A percentile compares a stretch with the other conserved stretches of the same genome.
Evolutionary conservation across 2,888 invertebrate genomes (phyloP).

Genomic region (Drosophila picticornis): DNA sequence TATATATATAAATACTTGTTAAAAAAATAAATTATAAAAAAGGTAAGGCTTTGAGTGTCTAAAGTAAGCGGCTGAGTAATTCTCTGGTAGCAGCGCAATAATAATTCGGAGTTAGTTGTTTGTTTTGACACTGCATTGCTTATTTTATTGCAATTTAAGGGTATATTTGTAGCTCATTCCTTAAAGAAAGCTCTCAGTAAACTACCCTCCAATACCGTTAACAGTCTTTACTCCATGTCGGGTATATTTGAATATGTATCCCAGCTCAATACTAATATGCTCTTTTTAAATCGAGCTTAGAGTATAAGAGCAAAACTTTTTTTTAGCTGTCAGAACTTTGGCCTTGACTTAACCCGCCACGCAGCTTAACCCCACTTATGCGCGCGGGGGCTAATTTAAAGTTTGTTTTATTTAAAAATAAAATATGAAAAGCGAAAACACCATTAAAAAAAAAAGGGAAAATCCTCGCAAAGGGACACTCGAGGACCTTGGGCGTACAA

Average conservation of each 20-base stretch:
- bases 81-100: neutral
- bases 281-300: neutral
- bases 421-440: constrained; percentile 54
- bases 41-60: neutral
- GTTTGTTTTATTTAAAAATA: constrained; percentile 74
- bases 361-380: constrained; percentile 71
- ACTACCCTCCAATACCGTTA: neutral
- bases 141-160: neutral
- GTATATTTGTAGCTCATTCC: neutral
- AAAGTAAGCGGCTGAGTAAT: neutral
- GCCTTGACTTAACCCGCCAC: constrained; percentile 62
- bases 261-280: neutral
- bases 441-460: constrained; percentile 18
- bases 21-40: constrained; percentile 31
- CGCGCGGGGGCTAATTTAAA: constrained; percentile 66
- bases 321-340: constrained; percentile 56
- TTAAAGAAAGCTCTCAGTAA: neutral
- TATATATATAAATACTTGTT: neutral
- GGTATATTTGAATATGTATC: neutral
- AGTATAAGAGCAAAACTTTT: neutral
- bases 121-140: neutral
- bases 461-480: constrained; percentile 33
- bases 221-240: neutral
- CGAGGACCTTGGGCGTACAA: constrained; percentile 43
- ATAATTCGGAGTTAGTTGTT: neutral